Percentiles rank a stretch among this genome's conserved stretches.
Conservation (phyloP, 2,888 invertebrate genomes). For the Eristalinus aeneus region DNA sequence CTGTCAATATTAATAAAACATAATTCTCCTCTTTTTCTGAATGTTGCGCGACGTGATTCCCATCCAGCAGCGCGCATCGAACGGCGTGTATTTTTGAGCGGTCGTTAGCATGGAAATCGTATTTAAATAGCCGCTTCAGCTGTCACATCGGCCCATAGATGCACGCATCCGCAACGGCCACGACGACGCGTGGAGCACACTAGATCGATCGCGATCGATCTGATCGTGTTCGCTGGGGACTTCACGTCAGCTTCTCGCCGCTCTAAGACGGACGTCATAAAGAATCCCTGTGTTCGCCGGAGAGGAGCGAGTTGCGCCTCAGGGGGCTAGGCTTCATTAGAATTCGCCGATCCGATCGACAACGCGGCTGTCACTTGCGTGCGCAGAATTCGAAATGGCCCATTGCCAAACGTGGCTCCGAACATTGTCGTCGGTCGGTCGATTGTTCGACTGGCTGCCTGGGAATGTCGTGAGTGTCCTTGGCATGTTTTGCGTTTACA, state of each 20-base stretch:
- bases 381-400: background rate
- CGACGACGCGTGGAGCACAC: background rate
- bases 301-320: background rate
- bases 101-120: constrained; percentile 11
- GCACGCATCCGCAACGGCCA: background rate
- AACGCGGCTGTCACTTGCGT: background rate
- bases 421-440: background rate
- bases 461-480: constrained; percentile 17
- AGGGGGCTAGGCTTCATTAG: constrained; percentile 10
- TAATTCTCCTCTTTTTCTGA: background rate
- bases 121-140: background rate
- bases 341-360: constrained; percentile 11
- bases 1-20: constrained; percentile 30
- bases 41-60: constrained; percentile 6
- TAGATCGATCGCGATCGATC: background rate
- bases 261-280: background rate
- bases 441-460: background rate
- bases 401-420: constrained; percentile 4
- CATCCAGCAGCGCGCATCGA: background rate
- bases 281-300: constrained; percentile 10
- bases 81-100: background rate
- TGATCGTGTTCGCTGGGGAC: background rate
- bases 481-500: constrained; percentile 16
- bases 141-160: background rate
- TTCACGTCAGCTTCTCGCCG: background rate